phyloP scores from a whole-genome alignment of 2,888 invertebrate genomes.

The Metellina segmentata region DNA sequence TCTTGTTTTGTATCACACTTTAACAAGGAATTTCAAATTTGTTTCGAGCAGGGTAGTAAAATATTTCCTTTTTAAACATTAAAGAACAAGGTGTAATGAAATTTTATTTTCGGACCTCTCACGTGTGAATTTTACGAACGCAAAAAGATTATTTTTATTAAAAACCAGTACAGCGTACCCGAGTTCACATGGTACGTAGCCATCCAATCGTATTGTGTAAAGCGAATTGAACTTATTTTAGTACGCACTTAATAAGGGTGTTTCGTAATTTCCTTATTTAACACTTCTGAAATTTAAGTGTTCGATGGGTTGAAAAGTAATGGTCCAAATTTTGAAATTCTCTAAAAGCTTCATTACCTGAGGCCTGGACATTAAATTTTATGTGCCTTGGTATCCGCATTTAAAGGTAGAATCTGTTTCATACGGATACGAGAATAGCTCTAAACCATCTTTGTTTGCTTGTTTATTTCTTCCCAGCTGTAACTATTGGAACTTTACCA shows the following conservation, averaged over 20 bases:
- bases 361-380: conserved; percentile 48
- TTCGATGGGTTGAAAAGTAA: conserved; percentile 22
- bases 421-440: conserved; percentile 15
- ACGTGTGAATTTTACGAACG: too few relatives aligned
- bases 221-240: conserved; percentile 26
- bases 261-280: conserved; percentile 35
- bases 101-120: too few relatives aligned
- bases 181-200: not conserved
- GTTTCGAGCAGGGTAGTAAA: too few relatives aligned
- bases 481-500: conserved; percentile 53
- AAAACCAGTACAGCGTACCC: too few relatives aligned
- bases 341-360: conserved; percentile 54
- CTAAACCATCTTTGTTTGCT: conserved; percentile 1
- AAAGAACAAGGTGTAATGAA: too few relatives aligned
- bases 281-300: conserved; percentile 11
- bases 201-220: not conserved
- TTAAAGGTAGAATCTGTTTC: conserved; percentile 6
- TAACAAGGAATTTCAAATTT: too few relatives aligned
- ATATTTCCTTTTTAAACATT: too few relatives aligned
- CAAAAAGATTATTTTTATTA: too few relatives aligned
- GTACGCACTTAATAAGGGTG: conserved; percentile 6
- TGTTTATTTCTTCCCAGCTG: conserved; percentile 4
- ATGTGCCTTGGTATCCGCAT: conserved; percentile 24
- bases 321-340: conserved; percentile 47
- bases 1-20: too few relatives aligned